Evolutionary conservation across 53 echinoderm and acorn worm species (phyloP).

Genomic region (Holothuria scabra): DNA sequence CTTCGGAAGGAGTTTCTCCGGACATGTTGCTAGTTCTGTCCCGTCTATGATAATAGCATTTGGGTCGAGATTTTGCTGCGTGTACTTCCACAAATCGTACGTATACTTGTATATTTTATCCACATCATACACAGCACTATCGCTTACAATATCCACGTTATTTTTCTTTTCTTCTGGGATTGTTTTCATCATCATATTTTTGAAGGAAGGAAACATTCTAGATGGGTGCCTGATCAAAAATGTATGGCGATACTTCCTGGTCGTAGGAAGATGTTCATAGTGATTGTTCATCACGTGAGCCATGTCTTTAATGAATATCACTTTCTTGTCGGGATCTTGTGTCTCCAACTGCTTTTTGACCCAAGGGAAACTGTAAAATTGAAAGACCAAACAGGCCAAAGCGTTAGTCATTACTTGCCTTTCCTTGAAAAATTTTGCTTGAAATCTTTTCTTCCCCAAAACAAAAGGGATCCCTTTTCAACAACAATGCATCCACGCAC

Average conservation of each 20-base stretch:
- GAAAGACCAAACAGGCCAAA: no score
- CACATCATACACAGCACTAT: background rate
- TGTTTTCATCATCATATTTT: background rate
- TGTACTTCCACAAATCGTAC: background rate
- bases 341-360: constrained; percentile 27
- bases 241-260: background rate
- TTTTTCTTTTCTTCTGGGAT: background rate
- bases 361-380: constrained; percentile 8
- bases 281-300: constrained; percentile 22
- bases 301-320: constrained; percentile 42
- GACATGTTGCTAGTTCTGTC: background rate
- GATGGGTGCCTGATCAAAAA: background rate
- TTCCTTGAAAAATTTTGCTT: no score
- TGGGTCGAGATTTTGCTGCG: background rate
- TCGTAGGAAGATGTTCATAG: constrained; percentile 23
- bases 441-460: no score
- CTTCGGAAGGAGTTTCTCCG: constrained; percentile 1
- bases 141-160: no score
- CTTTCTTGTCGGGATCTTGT: constrained; percentile 37
- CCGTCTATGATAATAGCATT: background rate
- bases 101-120: background rate
- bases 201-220: background rate
- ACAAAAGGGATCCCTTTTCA: no score
- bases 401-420: no score
- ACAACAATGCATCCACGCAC: no score